Evolutionary conservation across 2,113 vertebrate species (phyloP).

Genomic region (Sturnira hondurensis): DNA sequence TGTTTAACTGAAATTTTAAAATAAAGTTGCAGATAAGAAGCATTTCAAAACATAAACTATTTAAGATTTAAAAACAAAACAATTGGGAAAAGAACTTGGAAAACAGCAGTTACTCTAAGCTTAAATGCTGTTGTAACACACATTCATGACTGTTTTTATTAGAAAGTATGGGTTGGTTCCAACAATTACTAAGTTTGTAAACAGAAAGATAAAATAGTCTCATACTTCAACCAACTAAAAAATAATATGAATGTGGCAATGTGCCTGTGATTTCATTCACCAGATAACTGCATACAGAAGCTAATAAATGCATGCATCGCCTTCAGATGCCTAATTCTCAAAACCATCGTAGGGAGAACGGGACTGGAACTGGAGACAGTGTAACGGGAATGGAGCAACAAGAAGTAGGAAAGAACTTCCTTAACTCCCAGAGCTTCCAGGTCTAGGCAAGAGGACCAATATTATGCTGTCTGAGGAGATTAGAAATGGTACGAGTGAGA

Average conservation of each 20-base stretch:
- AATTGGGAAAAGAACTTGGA: not conserved
- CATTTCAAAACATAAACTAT: not conserved
- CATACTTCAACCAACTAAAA: not conserved
- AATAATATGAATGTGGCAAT: not conserved
- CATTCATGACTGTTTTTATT: not conserved
- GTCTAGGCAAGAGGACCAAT: not conserved
- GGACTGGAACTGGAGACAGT: not conserved
- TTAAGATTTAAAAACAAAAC: constrained; percentile 14
- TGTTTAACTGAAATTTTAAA: not conserved
- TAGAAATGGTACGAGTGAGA: not conserved
- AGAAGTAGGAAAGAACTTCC: not conserved
- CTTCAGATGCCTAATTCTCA: not conserved
- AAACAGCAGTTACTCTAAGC: not conserved
- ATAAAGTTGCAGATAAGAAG: not conserved
- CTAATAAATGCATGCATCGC: not conserved
- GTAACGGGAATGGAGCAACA: not conserved
- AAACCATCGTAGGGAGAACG: not conserved
- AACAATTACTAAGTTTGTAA: constrained; percentile 9
- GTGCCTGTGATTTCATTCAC: not conserved
- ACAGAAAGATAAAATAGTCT: not conserved
- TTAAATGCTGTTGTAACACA: not conserved
- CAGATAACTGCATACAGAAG: not conserved
- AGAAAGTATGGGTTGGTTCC: not conserved
- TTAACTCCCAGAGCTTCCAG: not conserved
- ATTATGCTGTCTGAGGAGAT: not conserved